Conservation (phyloP, 2,113 vertebrate genomes). For the Phaetusa simplex region DNA sequence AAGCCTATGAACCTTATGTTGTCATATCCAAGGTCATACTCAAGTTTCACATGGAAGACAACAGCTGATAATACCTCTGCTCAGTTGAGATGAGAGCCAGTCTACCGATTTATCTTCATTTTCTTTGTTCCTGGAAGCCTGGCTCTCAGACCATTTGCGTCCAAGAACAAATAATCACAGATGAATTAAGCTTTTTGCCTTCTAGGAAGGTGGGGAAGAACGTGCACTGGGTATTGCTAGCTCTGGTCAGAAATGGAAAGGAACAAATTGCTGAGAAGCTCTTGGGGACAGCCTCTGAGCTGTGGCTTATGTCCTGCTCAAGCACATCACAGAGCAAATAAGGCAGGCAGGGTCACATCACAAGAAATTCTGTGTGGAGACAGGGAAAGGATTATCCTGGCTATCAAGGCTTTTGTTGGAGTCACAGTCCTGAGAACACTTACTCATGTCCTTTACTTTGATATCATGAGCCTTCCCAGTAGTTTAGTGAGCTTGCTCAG, state of each 20-base stretch:
- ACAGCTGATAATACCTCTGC: not conserved
- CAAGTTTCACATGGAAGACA: not conserved
- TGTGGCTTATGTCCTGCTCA: not conserved
- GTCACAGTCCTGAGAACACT: not conserved
- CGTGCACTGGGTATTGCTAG: not conserved
- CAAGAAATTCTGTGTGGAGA: not conserved
- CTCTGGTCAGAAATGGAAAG: not conserved
- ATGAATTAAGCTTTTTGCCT: not conserved
- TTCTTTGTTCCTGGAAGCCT: not conserved
- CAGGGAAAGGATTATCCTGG: not conserved
- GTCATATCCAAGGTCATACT: not conserved
- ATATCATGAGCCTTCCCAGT: not conserved
- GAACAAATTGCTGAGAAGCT: not conserved
- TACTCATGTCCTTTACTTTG: not conserved
- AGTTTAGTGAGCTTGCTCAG: not conserved
- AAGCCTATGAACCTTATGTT: not conserved
- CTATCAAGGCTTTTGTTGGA: not conserved
- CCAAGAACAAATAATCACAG: not conserved
- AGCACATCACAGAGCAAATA: not conserved
- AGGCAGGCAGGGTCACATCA: not conserved
- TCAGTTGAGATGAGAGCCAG: not conserved
- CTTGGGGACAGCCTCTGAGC: not conserved
- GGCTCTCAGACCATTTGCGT: fast-evolving
- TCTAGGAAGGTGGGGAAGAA: not conserved
- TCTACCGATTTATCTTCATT: not conserved